These are phyloP conservation scores for Oryzias sinensis DNA, from an alignment of 2,797 vertebrate genomes.

Conservation along the genomic window DNA sequence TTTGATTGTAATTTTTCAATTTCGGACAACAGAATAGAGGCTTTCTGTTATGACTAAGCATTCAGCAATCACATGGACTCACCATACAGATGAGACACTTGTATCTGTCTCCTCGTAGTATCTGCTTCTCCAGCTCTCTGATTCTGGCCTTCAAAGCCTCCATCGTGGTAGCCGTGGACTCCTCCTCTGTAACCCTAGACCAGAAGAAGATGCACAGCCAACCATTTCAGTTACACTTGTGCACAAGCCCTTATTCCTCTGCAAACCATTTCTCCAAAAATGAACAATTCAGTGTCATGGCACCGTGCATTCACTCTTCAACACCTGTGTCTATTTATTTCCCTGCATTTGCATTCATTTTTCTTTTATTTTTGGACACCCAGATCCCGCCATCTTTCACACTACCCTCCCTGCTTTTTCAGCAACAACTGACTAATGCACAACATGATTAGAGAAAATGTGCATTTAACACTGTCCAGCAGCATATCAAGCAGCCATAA, in stretches of 20 bases:
- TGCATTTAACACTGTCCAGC: constrained; percentile 90
- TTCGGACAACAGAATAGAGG: neutral
- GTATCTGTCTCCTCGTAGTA: constrained; percentile 96
- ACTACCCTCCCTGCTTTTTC: constrained; percentile 22
- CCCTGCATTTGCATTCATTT: constrained; percentile 15
- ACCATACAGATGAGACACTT: constrained; percentile 99
- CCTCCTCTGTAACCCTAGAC: constrained; percentile 94
- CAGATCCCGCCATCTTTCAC: neutral
- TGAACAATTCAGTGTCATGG: too few species aligned
- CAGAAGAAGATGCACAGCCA: neutral
- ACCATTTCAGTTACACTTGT: neutral
- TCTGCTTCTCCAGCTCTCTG: constrained; percentile 97
- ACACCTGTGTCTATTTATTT: neutral
- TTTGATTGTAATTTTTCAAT: neutral
- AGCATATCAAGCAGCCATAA: constrained; percentile 87
- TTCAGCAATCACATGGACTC: constrained; percentile 57
- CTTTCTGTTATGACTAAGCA: neutral
- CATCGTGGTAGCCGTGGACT: constrained; percentile 96
- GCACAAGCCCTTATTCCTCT: neutral
- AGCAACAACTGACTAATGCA: constrained; percentile 70
- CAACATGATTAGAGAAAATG: constrained; percentile 81
- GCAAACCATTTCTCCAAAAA: too few species aligned
- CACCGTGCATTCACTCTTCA: neutral
- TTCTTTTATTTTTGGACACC: neutral
- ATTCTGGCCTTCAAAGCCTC: constrained; percentile 99